These are phyloP conservation scores for Aramus guarauna DNA, from an alignment of 2,113 vertebrate genomes.

Conservation along the genomic window DNA sequence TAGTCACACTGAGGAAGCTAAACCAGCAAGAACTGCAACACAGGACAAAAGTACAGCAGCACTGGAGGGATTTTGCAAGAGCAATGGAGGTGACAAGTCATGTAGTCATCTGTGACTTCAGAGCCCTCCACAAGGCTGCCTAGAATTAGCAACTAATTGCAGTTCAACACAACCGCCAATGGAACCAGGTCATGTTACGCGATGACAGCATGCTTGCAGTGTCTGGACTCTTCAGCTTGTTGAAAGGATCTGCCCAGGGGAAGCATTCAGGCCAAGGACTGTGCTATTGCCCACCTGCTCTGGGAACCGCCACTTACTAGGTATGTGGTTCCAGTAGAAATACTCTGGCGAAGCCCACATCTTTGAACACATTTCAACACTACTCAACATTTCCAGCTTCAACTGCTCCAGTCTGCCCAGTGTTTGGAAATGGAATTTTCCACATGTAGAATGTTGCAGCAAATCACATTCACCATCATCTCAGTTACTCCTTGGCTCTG, in stretches of 20 bases:
- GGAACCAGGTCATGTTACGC: neutral
- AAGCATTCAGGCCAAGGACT: neutral
- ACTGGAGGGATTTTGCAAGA: neutral
- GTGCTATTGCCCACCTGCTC: neutral
- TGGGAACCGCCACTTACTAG: neutral
- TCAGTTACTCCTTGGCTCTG: neutral
- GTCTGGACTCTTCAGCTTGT: neutral
- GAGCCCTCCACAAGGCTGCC: neutral
- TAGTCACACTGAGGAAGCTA: neutral
- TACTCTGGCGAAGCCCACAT: neutral
- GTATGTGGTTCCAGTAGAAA: neutral
- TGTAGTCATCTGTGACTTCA: neutral
- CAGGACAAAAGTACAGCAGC: neutral
- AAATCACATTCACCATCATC: neutral
- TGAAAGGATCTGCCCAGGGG: neutral
- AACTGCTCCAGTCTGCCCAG: neutral
- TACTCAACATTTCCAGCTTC: neutral
- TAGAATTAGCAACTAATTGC: neutral
- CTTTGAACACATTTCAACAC: neutral
- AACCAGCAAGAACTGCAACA: neutral
- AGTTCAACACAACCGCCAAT: neutral
- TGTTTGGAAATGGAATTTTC: neutral
- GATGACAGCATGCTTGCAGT: neutral
- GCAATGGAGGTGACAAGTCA: neutral
- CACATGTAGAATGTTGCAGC: neutral